These are phyloP conservation scores for Thaleichthys pacificus DNA, from an alignment of 2,797 vertebrate genomes.

Conservation along the genomic window DNA sequence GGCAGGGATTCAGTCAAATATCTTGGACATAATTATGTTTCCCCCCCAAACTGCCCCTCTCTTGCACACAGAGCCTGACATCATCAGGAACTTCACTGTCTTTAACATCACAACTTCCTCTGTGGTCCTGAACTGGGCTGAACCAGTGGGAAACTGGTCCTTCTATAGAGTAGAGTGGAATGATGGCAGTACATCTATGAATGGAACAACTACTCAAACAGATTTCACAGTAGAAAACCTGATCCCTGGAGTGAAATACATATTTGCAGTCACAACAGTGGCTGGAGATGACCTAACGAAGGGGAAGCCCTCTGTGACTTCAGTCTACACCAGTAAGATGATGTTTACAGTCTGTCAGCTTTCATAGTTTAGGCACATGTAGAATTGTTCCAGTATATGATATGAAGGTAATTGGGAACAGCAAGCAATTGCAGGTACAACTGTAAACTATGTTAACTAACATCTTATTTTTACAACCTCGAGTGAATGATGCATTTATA, in stretches of 20 bases:
- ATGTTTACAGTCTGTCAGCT: too few species aligned
- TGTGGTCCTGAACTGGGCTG: constrained; percentile 37
- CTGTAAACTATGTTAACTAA: too few species aligned
- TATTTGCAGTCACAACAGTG: constrained; percentile 1
- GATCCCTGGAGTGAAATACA: constrained; percentile 1
- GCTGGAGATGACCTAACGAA: too few species aligned
- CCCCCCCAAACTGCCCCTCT: not conserved
- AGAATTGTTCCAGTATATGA: too few species aligned
- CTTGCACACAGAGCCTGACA: constrained; percentile 43
- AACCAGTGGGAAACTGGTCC: constrained; percentile 10
- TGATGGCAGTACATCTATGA: not conserved
- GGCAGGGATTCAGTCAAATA: not conserved
- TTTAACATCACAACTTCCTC: constrained; percentile 26
- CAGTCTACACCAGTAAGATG: too few species aligned
- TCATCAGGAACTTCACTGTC: not conserved
- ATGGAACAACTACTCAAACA: not conserved
- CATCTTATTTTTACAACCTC: too few species aligned
- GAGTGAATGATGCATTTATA: too few species aligned
- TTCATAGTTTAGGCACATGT: too few species aligned
- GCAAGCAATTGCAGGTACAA: too few species aligned
- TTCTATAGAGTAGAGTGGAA: constrained; percentile 24
- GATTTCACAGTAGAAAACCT: constrained; percentile 9
- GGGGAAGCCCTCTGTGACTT: too few species aligned
- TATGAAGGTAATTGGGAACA: too few species aligned
- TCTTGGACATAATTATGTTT: not conserved